These are phyloP conservation scores for Tribolium castaneum DNA, from an alignment of 1,140 invertebrate genomes.

Conservation along the genomic window DNA sequence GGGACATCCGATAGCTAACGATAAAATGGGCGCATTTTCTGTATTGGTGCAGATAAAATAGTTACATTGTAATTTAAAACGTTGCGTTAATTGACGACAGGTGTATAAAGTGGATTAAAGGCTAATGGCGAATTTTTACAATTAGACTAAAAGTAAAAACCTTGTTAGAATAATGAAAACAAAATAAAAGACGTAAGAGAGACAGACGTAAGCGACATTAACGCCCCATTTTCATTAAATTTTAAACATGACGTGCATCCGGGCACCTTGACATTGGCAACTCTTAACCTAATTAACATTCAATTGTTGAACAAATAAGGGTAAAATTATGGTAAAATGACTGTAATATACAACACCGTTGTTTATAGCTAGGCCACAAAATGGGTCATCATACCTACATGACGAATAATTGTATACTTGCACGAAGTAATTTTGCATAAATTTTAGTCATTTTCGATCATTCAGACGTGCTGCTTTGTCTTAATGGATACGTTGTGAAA, in stretches of 20 bases:
- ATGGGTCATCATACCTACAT: conserved; percentile 9
- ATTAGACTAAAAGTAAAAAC: neutral
- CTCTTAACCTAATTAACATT: conserved; percentile 36
- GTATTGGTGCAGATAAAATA: too few species aligned
- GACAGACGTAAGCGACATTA: neutral
- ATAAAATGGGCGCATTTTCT: too few species aligned
- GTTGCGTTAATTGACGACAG: too few species aligned
- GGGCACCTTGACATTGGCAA: conserved; percentile 37
- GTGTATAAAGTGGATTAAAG: too few species aligned
- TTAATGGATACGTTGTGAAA: neutral
- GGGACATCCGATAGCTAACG: too few species aligned
- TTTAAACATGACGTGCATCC: conserved; percentile 6
- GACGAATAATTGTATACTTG: neutral
- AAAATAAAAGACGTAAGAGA: neutral
- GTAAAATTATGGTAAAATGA: conserved; percentile 16
- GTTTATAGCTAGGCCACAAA: neutral
- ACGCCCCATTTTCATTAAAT: conserved; percentile 18
- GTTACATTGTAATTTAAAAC: too few species aligned
- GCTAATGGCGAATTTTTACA: neutral
- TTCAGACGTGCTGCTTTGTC: neutral
- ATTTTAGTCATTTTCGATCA: neutral
- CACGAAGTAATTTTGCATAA: conserved; percentile 1
- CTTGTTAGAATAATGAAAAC: neutral
- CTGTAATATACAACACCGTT: neutral
- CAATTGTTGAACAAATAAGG: conserved; percentile 3